Base-by-base conservation (phyloP, 1,140 invertebrate species). In the Drosophila mojavensis region DNA sequence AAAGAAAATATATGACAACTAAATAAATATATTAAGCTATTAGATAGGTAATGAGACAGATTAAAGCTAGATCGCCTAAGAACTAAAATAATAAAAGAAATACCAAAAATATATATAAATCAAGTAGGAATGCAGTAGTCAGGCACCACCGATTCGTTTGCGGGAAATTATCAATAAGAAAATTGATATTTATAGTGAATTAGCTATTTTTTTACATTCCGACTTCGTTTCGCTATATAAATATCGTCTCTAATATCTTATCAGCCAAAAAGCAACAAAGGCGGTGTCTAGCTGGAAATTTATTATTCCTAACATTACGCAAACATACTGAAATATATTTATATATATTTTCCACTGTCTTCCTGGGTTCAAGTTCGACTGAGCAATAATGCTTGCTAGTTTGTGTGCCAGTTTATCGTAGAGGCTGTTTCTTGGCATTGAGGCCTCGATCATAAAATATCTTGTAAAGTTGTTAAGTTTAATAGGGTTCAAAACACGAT, bases 381-480 rank as follows among this genome's bases (percentile, higher is more conserved):
- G 10, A 11, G 39, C 7, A 2, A 20, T 28, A 33, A 36, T 45
- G 53, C 69, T 11, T 62, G 26, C 17, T 26, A 65, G 36, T 53
- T 55, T 70, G 39, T 13, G 39, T 41, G 39, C 9, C 41, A 43
- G 3, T 43, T 43, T 43, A 1, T 33, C 39, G 28, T 65, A 26
- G 61, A 71, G 68, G 60, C 61, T 50, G 41, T 47, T 10, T 15
- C 15, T 15, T 61, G 65, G 17, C 65, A 68, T 74, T 74, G 56
- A 45, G 47, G 28, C 4, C 28, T n/a, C 1, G 10, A 15, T 15
- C 33, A 56, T 48, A 26, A 75, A 63, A 63, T 13, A 51, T 63
- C 36, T 56, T 74, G 50, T 61, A 61, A 43, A n/a, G 36, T 11
- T 54, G 51, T 56, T 53, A 59, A 69, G 51, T 63, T 75, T 69